Percentiles rank a stretch among this genome's conserved stretches.
These are phyloP conservation scores for Drosophila grimshawi DNA, from an alignment of 1,140 invertebrate species.

Conservation along the genomic window DNA sequence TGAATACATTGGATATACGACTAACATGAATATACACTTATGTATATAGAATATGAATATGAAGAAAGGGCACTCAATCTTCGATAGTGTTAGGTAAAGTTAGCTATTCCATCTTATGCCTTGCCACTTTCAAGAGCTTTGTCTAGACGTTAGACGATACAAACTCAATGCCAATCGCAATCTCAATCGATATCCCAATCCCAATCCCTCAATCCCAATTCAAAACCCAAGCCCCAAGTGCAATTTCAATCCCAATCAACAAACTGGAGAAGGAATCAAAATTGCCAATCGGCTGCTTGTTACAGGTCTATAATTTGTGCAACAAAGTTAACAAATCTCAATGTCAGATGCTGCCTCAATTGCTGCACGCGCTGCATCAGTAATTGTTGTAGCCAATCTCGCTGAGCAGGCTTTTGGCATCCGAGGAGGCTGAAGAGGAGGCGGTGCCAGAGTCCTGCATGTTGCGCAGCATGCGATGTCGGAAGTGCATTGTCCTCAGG, in stretches of 20 bases:
- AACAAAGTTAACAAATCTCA: conserved; percentile 41
- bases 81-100: background rate
- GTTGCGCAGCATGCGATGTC: conserved; percentile 75
- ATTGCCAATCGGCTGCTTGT: conserved; percentile 12
- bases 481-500: conserved; percentile 76
- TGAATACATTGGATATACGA: too few species aligned
- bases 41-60: background rate
- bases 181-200: background rate
- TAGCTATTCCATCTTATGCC: background rate
- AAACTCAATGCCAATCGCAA: background rate
- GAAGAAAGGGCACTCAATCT: conserved; percentile 3
- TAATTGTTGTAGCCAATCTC: conserved; percentile 78
- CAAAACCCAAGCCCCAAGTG: background rate
- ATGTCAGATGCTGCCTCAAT: background rate
- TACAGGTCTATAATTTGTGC: conserved; percentile 16
- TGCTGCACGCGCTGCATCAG: conserved; percentile 16
- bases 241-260: background rate
- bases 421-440: conserved; percentile 23
- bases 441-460: conserved; percentile 55
- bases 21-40: background rate
- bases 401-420: conserved; percentile 60
- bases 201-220: background rate
- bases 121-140: conserved; percentile 7
- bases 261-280: conserved; percentile 15
- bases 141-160: conserved; percentile 26